Evolutionary conservation across 2,113 vertebrate genomes (phyloP), one percentile per base, ranked within the genome.

Genomic region (Copsychus sechellarum): DNA sequence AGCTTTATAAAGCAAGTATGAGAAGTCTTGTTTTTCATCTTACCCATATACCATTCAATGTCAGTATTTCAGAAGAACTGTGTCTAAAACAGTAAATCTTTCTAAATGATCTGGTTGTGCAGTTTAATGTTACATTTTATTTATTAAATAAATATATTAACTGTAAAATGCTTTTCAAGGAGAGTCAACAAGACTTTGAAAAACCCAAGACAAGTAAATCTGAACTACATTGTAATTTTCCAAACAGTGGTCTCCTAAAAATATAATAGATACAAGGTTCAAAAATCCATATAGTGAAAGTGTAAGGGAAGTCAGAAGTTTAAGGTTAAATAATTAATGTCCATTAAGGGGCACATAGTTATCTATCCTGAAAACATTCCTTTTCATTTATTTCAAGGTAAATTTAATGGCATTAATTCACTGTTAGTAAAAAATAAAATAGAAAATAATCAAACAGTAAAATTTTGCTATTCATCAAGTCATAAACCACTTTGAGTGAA

Each of bases 311-410:
- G 17, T 60, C 11, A 38, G 53, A 62, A 38, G 21, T 50, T 71
- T 45, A 26, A 70, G 10, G 23, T 50, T 86, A 74, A 82, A 31
- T 17, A 7, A 71, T 6, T 43, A 29, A 91, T 1, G 0, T 4
- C 12, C 4, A 26, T 34, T 64, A 26, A 2, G 0, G 4, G 4
- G 1, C 43, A 58, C 3, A 12, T 2, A 79, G 5, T 29, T 61
- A 11, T 31, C 33, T n/a, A 72, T 71, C 66, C 33, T 26, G 34
- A 14, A 84, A 87, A 43, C 1, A 14, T 14, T 42, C 1, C 5
- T 53, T 38, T 58, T 56, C 28, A 33, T 69, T 54, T 53, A 69
- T 60, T 84, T 65, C 21, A 50, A 11, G 1, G 2, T 73, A 65
- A 51, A 70, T 70, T 74, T 66, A 85, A 61, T 40, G 1, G 8